Base-by-base conservation (phyloP, 2,113 vertebrate genomes). In the Ageneiosus marmoratus region DNA sequence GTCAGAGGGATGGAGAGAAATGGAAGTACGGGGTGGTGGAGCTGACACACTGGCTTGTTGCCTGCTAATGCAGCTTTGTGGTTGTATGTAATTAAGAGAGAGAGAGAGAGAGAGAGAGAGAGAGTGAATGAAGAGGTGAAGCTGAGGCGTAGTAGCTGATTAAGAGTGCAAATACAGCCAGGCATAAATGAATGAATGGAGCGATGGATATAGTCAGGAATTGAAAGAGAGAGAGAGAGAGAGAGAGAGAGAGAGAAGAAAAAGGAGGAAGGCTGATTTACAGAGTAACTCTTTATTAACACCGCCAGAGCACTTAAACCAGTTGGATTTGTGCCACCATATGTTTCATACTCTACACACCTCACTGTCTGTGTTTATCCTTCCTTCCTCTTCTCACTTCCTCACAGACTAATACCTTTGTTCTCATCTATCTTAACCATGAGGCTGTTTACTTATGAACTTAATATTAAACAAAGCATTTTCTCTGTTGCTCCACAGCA, bases 41-140 rank as follows among this genome's bases (percentile, higher is more conserved):
- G 37, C 51, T 83, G 82, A 78, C 75, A 78, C 24, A 4, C 69
- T 78, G 82, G 82, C 75, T 51, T 13, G 51, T 56, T 70, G 63
- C 83, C 76, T 62, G 79, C 77, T 72, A 83, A 85, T 85, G 73
- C 82, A 82, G 82, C 86, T 82, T 76, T 83, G 83, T 80, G 84
- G 84, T 84, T 81, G 65, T 82, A 56, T 85, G 80, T 85, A 85
- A 85, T 87, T 83, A 83, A 80, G 77, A 85, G 78, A 74, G 84
- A 76, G 86, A 77, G 20, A 79, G 9, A 58, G 72, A 84, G 77
- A 77, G 83, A 74, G 86, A 84, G 77, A 77, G 83, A 74, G 86
- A 78, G 32, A 79, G 69, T 55, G 69, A 69, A 76, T 80, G 58
- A 83, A 76, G 77, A 79, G 82, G 48, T 76, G 58, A 55, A 86